Evolutionary conservation across 1,140 invertebrate genomes (phyloP).

Genomic region (Druon quercuslanigerum): DNA sequence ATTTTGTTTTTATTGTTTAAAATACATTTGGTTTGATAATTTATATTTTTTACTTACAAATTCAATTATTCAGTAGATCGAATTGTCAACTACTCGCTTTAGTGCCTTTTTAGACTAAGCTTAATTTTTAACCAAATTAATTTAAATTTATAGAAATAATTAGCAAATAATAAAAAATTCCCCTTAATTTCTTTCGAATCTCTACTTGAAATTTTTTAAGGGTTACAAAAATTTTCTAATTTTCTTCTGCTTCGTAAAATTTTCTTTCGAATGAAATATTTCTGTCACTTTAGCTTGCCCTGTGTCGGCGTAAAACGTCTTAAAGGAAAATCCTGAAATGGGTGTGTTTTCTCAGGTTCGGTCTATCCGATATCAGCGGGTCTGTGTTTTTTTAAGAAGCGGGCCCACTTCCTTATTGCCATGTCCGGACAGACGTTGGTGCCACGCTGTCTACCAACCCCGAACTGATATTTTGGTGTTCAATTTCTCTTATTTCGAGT

Average conservation of each 20-base stretch:
- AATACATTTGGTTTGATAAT: too few relatives aligned
- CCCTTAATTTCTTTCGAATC: too few relatives aligned
- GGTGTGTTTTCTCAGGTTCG: conserved; percentile 62
- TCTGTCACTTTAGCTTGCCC: not conserved
- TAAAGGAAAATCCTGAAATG: conserved; percentile 13
- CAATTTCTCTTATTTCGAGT: not conserved
- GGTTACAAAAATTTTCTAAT: not conserved
- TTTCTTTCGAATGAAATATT: conserved; percentile 3
- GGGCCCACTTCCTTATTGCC: conserved; percentile 69
- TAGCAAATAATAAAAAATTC: too few relatives aligned
- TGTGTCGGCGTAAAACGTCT: not conserved
- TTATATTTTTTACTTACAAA: too few relatives aligned
- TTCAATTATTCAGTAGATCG: too few relatives aligned
- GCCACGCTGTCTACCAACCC: conserved; percentile 62
- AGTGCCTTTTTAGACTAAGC: too few relatives aligned
- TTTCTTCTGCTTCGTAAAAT: not conserved
- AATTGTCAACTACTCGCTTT: too few relatives aligned
- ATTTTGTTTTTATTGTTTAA: too few relatives aligned
- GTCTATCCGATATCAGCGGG: conserved; percentile 62
- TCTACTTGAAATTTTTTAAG: too few relatives aligned
- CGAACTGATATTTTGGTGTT: conserved; percentile 13
- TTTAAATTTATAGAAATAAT: too few relatives aligned
- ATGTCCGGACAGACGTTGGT: conserved; percentile 50
- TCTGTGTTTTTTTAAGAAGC: conserved; percentile 66
- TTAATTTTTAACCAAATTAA: too few relatives aligned